Evolutionary conservation across 2,797 vertebrate species (phyloP).

Genomic region (Iguana delicatissima): DNA sequence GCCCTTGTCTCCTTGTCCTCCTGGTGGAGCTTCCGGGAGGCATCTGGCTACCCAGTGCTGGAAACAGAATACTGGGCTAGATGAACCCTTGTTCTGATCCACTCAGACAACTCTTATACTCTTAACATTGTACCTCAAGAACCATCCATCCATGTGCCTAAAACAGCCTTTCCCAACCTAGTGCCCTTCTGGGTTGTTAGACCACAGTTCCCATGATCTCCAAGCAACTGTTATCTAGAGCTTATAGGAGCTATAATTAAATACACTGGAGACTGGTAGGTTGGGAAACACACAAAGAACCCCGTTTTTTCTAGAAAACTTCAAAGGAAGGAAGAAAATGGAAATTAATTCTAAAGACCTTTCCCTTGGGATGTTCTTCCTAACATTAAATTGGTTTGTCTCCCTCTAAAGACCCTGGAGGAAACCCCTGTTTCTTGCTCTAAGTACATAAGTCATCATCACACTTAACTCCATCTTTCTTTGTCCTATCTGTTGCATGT

Average conservation of each 20-base stretch:
- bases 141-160: background rate
- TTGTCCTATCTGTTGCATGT: background rate
- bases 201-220: no score
- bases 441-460: background rate
- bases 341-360: background rate
- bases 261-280: no score
- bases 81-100: no score
- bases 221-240: no score
- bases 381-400: background rate
- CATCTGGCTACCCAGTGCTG: no score
- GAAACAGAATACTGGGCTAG: no score
- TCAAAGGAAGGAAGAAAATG: background rate
- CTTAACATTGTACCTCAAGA: background rate
- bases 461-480: background rate
- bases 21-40: background rate
- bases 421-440: background rate
- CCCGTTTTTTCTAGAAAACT: no score
- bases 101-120: background rate
- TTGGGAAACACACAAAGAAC: background rate
- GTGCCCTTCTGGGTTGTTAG: no score
- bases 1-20: background rate
- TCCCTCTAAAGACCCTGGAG: background rate
- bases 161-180: background rate
- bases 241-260: no score
- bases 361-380: background rate